Conservation (phyloP, 2,888 invertebrate species). For the Orthonychiurus folsomi region DNA sequence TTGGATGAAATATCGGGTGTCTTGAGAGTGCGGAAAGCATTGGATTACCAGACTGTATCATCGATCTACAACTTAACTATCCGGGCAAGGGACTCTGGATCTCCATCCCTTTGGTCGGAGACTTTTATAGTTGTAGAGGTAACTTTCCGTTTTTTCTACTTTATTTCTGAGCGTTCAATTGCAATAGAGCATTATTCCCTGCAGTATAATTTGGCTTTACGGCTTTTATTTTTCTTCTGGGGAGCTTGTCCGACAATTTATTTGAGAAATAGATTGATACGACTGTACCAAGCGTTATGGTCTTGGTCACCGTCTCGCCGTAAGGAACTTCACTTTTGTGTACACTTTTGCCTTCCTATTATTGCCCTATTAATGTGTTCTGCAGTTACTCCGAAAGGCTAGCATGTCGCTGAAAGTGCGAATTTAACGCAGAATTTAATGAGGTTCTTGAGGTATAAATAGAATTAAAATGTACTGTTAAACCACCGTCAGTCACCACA, state of each 20-base stretch:
- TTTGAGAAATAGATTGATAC: background rate
- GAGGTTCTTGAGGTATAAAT: no score
- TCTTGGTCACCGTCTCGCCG: no score
- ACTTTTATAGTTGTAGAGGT: slow-evolving; percentile 71
- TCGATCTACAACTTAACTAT: slow-evolving; percentile 82
- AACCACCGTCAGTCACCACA: no score
- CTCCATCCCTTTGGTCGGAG: slow-evolving; percentile 67
- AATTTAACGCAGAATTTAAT: no score
- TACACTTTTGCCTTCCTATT: no score
- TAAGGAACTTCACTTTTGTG: no score
- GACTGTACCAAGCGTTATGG: no score
- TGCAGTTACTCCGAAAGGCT: no score
- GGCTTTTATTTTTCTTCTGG: background rate
- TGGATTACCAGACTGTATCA: slow-evolving; percentile 83
- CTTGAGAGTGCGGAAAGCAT: slow-evolving; percentile 62
- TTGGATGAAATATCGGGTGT: slow-evolving; percentile 80
- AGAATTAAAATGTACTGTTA: no score
- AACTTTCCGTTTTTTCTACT: slow-evolving; percentile 14
- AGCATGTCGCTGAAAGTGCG: no score
- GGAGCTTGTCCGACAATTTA: background rate
- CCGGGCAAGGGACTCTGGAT: slow-evolving; percentile 74
- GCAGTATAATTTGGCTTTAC: background rate
- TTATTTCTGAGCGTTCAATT: background rate
- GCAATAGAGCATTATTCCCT: slow-evolving; percentile 3
- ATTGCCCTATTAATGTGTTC: no score